Evolutionary conservation across 2,888 invertebrate genomes (phyloP).

Genomic region (Crepidodera aurea): DNA sequence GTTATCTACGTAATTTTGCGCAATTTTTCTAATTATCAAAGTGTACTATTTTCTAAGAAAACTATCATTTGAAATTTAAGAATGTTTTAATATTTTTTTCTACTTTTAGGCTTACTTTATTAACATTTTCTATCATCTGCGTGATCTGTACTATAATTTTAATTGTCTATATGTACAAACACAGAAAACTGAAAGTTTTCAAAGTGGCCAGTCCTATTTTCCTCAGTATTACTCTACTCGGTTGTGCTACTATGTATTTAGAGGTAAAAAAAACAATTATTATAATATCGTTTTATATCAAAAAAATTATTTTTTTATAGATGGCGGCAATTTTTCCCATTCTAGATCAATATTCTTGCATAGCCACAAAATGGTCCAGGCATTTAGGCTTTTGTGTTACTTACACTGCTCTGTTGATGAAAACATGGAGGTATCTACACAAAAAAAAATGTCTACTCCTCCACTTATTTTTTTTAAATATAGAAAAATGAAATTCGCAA

Average conservation of each 20-base stretch:
- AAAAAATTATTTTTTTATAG: constrained; percentile 62
- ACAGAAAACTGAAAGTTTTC: constrained; percentile 86
- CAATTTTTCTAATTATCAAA: no score
- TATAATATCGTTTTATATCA: neutral
- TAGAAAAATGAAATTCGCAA: no score
- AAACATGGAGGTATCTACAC: constrained; percentile 94
- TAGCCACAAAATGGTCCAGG: constrained; percentile 91
- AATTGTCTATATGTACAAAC: constrained; percentile 82
- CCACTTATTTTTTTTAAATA: no score
- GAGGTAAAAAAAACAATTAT: constrained; percentile 69
- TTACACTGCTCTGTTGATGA: constrained; percentile 91
- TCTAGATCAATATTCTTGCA: constrained; percentile 83
- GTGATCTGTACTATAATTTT: constrained; percentile 79
- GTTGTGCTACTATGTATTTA: constrained; percentile 91
- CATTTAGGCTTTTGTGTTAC: constrained; percentile 94
- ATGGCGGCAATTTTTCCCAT: constrained; percentile 93
- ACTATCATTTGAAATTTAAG: no score
- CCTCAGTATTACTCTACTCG: constrained; percentile 86
- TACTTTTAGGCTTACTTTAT: constrained; percentile 77
- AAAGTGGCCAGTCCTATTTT: constrained; percentile 94
- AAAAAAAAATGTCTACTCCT: no score
- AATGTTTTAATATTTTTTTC: no score
- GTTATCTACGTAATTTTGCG: no score
- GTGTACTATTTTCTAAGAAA: no score
- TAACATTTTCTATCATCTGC: constrained; percentile 82